Conservation (phyloP, 2,113 vertebrate genomes). For the Pelobates fuscus region DNA sequence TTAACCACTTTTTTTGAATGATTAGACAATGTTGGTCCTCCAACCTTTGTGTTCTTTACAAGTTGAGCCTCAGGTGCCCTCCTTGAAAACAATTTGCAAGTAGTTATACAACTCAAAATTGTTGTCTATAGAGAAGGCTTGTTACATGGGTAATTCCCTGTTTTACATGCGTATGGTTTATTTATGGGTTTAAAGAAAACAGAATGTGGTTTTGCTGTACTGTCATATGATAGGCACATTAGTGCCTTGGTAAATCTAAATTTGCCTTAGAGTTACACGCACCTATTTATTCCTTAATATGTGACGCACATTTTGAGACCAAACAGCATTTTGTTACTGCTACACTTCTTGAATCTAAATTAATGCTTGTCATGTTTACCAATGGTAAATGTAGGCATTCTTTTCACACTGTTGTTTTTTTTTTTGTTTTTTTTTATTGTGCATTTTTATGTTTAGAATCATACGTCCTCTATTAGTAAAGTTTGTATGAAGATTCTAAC, state of each 20-base stretch:
- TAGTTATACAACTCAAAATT: neutral
- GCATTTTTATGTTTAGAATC: no score
- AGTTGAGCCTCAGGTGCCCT: slow-evolving; percentile 4
- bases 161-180: neutral
- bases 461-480: no score
- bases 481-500: no score
- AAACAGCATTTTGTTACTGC: slow-evolving; percentile 13
- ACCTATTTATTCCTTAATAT: slow-evolving; percentile 37
- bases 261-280: slow-evolving; percentile 47
- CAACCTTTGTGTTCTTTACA: neutral
- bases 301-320: slow-evolving; percentile 29
- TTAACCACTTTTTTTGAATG: neutral
- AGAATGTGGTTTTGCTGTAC: slow-evolving; percentile 26
- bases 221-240: slow-evolving; percentile 23
- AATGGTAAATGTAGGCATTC: neutral
- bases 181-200: slow-evolving; percentile 5
- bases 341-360: neutral
- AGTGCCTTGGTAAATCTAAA: slow-evolving; percentile 20
- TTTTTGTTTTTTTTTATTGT: neutral
- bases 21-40: neutral
- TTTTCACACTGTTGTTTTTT: neutral
- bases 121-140: neutral
- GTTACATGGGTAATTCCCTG: neutral
- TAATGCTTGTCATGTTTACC: neutral
- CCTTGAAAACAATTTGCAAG: neutral